Evolutionary conservation across 2,888 invertebrate species (phyloP), one percentile per base, ranked within the genome.

Genomic region (Chrysopilus asiliformis): DNA sequence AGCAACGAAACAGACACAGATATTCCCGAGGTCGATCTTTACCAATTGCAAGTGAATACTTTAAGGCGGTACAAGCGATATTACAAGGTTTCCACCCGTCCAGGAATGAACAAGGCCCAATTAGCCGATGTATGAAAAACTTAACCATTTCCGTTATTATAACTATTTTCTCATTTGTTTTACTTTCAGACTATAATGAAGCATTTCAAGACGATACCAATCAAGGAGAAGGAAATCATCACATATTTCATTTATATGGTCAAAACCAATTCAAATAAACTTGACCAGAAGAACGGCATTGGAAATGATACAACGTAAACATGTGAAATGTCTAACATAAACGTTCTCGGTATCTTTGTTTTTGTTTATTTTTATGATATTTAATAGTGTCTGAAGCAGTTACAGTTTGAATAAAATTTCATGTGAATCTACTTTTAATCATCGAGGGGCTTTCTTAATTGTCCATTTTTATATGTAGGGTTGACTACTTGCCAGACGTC

Each of bases 171-270:
- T 33, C 26, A 36, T 27, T 49, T 38, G 47, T 44, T 55, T 51
- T 56, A 46, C 42, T 77, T 76, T 17, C 72, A 94, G 94, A 79
- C 83, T 36, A 73, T 95, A 36, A 84, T 86, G 70, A 85, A 91
- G 59, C 95, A 95, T 66, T 95, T 95, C 66, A 87, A 87, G 65
- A 81, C 89, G 40, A 84, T 95, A 60, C 89, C 87, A 26, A 87
- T 95, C 10, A 80, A 82, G 52, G 94, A 95, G 61, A 95, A 93
- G 59, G 94, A 95, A 62, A 83, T 87, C 32, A 70, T 94, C 43
- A 87, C 93, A 32, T 90, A 83, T 57, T 95, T 95, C 59, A 89
- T 95, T 52, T 94, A 93, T 59, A 90, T 87, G 69, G 89, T 94
- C 4, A 94, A 93, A 67, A 87, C 87, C 34, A 89, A 91, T 41